phyloP scores from a whole-genome alignment of 92 coral and sea anemone species.

The Ricordea florida region DNA sequence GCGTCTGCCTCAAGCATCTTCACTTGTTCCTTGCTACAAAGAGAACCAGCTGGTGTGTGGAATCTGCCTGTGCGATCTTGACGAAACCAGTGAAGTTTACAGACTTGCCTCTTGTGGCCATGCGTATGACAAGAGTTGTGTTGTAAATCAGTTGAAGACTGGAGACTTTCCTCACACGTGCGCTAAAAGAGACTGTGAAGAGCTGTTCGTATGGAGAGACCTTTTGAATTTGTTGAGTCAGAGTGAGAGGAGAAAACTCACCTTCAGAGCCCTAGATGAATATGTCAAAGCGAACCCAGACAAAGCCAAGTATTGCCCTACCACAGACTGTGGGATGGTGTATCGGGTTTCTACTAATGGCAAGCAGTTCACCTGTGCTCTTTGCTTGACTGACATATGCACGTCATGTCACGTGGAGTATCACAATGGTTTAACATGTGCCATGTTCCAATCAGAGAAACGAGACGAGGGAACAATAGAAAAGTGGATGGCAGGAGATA shows the following conservation, averaged over 20 bases:
- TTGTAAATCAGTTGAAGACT: conserved; percentile 57
- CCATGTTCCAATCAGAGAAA: conserved; percentile 65
- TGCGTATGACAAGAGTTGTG: conserved; percentile 72
- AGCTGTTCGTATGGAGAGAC: conserved; percentile 57
- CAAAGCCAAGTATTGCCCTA: conserved; percentile 72
- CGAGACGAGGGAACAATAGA: conserved; percentile 18
- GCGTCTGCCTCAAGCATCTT: neutral
- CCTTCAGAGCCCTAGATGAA: conserved; percentile 36
- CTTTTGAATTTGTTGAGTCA: conserved; percentile 50
- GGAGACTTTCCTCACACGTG: conserved; percentile 78
- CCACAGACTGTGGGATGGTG: conserved; percentile 89
- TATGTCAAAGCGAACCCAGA: conserved; percentile 55
- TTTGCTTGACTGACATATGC: conserved; percentile 67
- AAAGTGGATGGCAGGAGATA: conserved; percentile 68
- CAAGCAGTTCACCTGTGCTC: conserved; percentile 69
- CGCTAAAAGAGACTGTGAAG: conserved; percentile 61
- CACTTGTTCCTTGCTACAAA: neutral
- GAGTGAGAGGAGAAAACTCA: conserved; percentile 35
- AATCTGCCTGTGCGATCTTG: conserved; percentile 73
- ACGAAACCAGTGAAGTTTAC: conserved; percentile 36
- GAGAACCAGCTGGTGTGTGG: conserved; percentile 52
- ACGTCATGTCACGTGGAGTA: conserved; percentile 74
- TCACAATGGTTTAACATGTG: conserved; percentile 82
- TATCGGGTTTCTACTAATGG: conserved; percentile 73
- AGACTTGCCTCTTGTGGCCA: conserved; percentile 90